Conservation (phyloP, 2,888 invertebrate genomes). For the Drosophila neotestacea region DNA sequence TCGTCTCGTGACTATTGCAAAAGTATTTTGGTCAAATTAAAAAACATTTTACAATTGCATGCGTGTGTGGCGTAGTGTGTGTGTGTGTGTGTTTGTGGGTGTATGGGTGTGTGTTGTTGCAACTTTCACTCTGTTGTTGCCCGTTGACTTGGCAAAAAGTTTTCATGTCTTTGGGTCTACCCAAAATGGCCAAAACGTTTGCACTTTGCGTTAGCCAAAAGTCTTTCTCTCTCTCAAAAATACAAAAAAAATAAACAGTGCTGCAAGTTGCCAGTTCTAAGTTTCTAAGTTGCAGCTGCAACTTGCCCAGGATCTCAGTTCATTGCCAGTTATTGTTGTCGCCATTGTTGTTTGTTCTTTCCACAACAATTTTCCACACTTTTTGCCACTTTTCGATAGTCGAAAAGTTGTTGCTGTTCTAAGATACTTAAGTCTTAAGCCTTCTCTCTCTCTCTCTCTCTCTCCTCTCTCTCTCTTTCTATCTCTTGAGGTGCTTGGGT, state of each 20-base stretch:
- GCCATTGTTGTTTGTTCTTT: conserved; percentile 24
- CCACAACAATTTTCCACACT: conserved; percentile 12
- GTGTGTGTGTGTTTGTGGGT: conserved; percentile 22
- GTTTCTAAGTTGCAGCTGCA: conserved; percentile 31
- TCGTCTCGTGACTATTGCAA: conserved; percentile 61
- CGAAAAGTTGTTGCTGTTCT: conserved; percentile 21
- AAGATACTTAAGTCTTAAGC: conserved; percentile 36
- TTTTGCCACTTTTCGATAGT: conserved; percentile 38
- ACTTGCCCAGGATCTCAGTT: conserved; percentile 30
- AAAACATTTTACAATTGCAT: conserved; percentile 76
- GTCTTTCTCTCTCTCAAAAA: neutral
- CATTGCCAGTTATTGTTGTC: conserved; percentile 57
- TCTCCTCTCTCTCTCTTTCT: neutral
- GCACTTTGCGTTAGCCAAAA: conserved; percentile 53
- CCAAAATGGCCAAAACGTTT: conserved; percentile 65
- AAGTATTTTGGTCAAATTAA: conserved; percentile 79
- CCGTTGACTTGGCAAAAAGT: conserved; percentile 56
- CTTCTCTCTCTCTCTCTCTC: neutral
- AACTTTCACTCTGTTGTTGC: conserved; percentile 48
- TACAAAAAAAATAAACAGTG: neutral
- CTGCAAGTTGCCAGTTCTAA: conserved; percentile 20
- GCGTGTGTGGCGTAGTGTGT: conserved; percentile 11
- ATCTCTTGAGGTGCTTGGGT: conserved; percentile 26
- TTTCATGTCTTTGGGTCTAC: conserved; percentile 53
- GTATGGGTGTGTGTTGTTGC: conserved; percentile 30